These are phyloP conservation scores for Lepidotrigona ventralis DNA, from an alignment of 1,140 invertebrate genomes.

Conservation along the genomic window DNA sequence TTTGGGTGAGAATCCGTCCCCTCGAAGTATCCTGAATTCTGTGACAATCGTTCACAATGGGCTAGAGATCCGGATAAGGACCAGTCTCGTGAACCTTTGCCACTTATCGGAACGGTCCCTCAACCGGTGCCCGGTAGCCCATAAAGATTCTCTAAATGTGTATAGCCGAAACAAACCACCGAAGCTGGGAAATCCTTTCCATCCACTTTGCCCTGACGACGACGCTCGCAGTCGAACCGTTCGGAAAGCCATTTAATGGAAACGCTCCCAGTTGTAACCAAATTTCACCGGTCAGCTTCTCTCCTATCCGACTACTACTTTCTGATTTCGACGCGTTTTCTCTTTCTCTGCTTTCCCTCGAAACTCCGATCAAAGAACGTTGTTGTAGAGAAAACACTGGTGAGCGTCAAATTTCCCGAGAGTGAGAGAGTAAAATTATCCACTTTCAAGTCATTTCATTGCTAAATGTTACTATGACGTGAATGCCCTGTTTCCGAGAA, in stretches of 20 bases:
- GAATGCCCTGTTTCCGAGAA: too few relatives aligned
- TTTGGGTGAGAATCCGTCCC: not conserved
- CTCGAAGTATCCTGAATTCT: slow-evolving; percentile 13
- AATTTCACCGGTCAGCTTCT: not conserved
- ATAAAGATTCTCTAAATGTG: not conserved
- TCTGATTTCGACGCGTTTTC: not conserved
- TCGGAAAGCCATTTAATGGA: not conserved
- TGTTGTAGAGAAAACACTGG: too few relatives aligned
- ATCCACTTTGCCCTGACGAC: not conserved
- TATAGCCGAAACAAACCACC: not conserved
- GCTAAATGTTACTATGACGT: too few relatives aligned
- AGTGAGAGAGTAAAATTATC: too few relatives aligned
- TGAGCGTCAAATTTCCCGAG: too few relatives aligned
- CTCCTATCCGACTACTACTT: not conserved
- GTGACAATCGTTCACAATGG: slow-evolving; percentile 20
- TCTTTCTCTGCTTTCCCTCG: too few relatives aligned
- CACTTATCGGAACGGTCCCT: not conserved
- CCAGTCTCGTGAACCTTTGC: not conserved
- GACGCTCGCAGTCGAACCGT: not conserved
- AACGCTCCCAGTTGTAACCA: not conserved
- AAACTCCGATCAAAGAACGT: too few relatives aligned
- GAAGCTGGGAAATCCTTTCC: not conserved
- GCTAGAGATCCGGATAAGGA: not conserved
- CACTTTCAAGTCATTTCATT: too few relatives aligned
- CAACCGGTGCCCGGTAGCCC: not conserved